phyloP scores from a whole-genome alignment of 2,888 invertebrate species.

The Liodrosophila aerea region DNA sequence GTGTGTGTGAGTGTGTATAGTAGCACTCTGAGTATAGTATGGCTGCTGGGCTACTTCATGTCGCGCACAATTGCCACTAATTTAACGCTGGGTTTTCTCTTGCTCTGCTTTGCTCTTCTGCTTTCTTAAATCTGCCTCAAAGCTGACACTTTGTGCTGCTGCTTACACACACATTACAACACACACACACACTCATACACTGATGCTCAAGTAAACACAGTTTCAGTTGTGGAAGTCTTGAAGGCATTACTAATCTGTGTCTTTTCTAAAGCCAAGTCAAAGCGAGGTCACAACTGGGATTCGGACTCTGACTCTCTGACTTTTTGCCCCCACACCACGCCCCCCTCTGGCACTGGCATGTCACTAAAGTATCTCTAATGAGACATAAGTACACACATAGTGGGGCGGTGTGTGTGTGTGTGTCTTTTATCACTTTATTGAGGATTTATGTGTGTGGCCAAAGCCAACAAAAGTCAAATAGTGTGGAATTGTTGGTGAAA shows the following conservation, averaged over 20 bases:
- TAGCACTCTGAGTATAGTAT: conserved; percentile 34
- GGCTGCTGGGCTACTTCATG: conserved; percentile 61
- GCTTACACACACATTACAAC: conserved; percentile 67
- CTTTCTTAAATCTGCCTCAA: conserved; percentile 75
- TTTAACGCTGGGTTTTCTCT: conserved; percentile 64
- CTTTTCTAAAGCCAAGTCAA: conserved; percentile 72
- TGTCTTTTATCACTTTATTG: conserved; percentile 32
- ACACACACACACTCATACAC: conserved; percentile 20
- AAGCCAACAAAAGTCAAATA: conserved; percentile 13
- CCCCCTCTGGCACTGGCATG: too few relatives aligned
- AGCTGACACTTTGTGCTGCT: conserved; percentile 77
- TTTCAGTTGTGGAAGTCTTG: conserved; percentile 47
- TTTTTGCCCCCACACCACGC: conserved; percentile 20
- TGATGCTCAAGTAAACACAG: conserved; percentile 15
- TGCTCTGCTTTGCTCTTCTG: conserved; percentile 22
- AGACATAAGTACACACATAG: conserved; percentile 68
- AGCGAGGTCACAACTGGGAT: conserved; percentile 63
- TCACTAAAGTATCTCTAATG: conserved; percentile 77
- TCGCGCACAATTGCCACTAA: conserved; percentile 76
- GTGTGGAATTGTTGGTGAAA: conserved; percentile 2
- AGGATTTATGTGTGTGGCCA: conserved; percentile 46
- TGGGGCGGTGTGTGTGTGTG: conserved; percentile 42
- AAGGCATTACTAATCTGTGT: conserved; percentile 76
- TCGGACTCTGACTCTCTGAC: conserved; percentile 20
- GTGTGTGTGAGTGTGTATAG: conserved; percentile 9